Conservation (phyloP, 2,888 invertebrate genomes). For the Sesia apiformis region DNA sequence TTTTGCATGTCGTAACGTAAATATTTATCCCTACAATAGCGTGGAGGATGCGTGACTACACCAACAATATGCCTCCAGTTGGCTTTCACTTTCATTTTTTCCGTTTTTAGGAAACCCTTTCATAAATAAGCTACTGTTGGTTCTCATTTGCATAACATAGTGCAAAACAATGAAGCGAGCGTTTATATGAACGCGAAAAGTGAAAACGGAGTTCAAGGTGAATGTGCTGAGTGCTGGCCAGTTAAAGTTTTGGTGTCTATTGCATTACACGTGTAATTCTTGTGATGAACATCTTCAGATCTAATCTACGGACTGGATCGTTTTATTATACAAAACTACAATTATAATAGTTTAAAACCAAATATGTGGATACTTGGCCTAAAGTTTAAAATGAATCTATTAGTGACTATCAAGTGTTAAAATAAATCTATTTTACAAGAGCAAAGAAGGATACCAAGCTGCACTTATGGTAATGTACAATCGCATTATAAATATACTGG, state of each 20-base stretch:
- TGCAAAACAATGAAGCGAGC: constrained; percentile 49
- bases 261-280: constrained; percentile 38
- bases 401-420: no score
- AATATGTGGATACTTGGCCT: no score
- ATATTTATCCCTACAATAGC: constrained; percentile 62
- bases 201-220: constrained; percentile 65
- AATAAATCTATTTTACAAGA: no score
- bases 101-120: constrained; percentile 59
- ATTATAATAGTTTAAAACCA: no score
- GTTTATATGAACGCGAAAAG: constrained; percentile 64
- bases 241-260: constrained; percentile 51
- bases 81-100: constrained; percentile 43
- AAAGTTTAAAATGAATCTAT: no score
- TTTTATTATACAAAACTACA: no score
- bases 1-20: constrained; percentile 68
- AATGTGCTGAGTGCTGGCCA: constrained; percentile 33
- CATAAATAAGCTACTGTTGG: constrained; percentile 57
- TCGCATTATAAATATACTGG: no score
- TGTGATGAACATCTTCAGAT: no score
- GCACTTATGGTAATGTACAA: no score
- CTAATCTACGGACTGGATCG: no score
- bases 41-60: constrained; percentile 50
- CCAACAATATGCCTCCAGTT: constrained; percentile 57
- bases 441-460: no score
- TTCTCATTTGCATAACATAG: constrained; percentile 67